Evolutionary conservation across 2,888 invertebrate genomes (phyloP).

Genomic region (Charanyca ferruginea): DNA sequence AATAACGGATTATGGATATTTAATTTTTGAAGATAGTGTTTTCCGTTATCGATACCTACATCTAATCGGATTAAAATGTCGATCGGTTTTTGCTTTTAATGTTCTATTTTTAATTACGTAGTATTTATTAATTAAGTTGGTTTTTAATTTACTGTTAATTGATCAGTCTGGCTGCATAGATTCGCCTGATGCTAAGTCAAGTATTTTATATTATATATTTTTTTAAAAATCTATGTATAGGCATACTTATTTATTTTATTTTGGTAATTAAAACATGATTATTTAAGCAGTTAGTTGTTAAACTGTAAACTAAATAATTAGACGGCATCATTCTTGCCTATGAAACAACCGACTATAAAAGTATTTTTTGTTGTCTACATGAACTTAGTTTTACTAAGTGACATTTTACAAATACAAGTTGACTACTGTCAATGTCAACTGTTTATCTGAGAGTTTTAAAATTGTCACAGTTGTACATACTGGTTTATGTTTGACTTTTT

Average conservation of each 20-base stretch:
- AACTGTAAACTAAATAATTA: too few species aligned
- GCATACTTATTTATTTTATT: too few species aligned
- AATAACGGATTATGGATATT: slow-evolving; percentile 37
- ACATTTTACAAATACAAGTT: too few species aligned
- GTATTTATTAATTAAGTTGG: slow-evolving; percentile 6
- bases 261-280: too few species aligned
- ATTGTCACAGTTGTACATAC: slow-evolving; percentile 12
- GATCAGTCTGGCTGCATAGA: neutral
- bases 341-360: too few species aligned
- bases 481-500: neutral
- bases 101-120: slow-evolving; percentile 9
- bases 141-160: neutral
- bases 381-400: neutral
- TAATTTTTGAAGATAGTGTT: slow-evolving; percentile 21
- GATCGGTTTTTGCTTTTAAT: slow-evolving; percentile 8
- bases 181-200: too few species aligned
- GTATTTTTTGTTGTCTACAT: neutral
- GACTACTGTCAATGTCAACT: neutral
- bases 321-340: too few species aligned
- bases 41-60: slow-evolving; percentile 5
- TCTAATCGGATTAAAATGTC: slow-evolving; percentile 28
- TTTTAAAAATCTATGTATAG: too few species aligned
- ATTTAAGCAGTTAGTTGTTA: too few species aligned
- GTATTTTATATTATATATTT: too few species aligned
- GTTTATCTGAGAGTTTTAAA: neutral